Evolutionary conservation across 1,140 invertebrate species (phyloP), one percentile per base, ranked within the genome.

Genomic region (Hydropsyche tenuis): DNA sequence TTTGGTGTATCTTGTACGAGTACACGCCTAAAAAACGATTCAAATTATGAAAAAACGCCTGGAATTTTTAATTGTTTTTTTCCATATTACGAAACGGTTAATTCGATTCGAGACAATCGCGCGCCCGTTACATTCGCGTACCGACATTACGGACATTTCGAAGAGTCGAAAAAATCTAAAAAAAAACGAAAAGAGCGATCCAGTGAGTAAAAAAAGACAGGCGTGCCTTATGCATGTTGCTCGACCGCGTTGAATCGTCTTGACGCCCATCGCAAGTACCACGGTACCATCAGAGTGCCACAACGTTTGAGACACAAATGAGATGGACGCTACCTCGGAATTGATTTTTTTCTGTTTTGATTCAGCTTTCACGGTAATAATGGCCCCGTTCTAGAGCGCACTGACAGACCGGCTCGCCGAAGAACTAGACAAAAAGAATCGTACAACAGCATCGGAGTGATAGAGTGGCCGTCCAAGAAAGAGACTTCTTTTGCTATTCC

Each of bases 311-410:
- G 25, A 72, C 37, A 72, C 25, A 72, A 64, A 64, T 48, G 56
- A 43, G 60, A 22, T 64, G 27, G 70, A 63, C 6, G 56, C 69
- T 71, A 60, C 69, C 51, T 60, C 46, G 69, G 51, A 60, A 71
- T 71, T 60, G 30, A 64, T 64, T 72, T 72, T 75, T 72, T 63
- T 63, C 23, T 75, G 62, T 73, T 75, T 75, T 51, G 45, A 68
- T 75, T 68, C 63, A 75, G 37, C 74, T 48, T 75, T 56, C 43
- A 69, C 43, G n/a, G 64, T 69, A 75, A 75, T 75, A 64, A 75
- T 75, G 43, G 70, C 30, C 12, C 37, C 11, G n/a, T 6, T 43
- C 72, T 71, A 45, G 42, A 56, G 25, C 56, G 27, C 51, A 51
- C 16, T 37, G 62, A 18, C 23, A 27, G 22, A 65, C 22, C n/a